These are phyloP conservation scores for Psilopsiagon aymara DNA, from an alignment of 2,113 vertebrate genomes.

Conservation along the genomic window DNA sequence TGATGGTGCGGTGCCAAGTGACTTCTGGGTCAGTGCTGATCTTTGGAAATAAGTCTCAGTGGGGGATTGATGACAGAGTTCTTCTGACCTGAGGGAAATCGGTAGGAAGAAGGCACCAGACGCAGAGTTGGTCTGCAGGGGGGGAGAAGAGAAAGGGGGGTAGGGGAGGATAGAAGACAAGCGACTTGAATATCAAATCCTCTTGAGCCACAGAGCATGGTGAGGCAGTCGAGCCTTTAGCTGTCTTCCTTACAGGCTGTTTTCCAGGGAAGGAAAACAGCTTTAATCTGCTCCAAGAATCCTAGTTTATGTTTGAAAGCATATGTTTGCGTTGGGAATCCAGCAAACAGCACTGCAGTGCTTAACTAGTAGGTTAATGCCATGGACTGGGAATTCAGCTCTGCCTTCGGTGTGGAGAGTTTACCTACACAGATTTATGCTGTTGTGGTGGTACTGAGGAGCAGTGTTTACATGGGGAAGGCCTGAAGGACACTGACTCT, in stretches of 20 bases:
- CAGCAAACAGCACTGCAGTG: neutral
- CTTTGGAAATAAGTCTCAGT: conserved; percentile 73
- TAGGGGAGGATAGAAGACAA: neutral
- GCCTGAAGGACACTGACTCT: fast-evolving
- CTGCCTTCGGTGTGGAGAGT: neutral
- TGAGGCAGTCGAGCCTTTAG: neutral
- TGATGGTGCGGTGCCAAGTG: conserved; percentile 57
- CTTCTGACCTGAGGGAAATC: conserved; percentile 68
- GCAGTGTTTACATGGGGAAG: neutral
- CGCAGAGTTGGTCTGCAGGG: neutral
- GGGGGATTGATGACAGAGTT: conserved; percentile 67
- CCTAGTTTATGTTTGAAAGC: conserved; percentile 57
- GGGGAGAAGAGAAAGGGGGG: neutral
- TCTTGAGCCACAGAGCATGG: neutral
- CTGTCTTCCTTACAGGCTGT: conserved; percentile 10
- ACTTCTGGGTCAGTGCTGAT: conserved; percentile 73
- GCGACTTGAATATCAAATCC: conserved; percentile 41
- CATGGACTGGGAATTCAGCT: conserved; percentile 30
- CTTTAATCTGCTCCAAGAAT: conserved; percentile 54
- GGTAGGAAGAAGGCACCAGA: conserved; percentile 59
- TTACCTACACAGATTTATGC: neutral
- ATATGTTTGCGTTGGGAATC: conserved; percentile 44
- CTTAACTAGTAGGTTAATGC: conserved; percentile 58
- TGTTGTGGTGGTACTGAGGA: fast-evolving
- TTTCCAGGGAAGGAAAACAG: conserved; percentile 50